phyloP scores from a whole-genome alignment of 2,797 vertebrate genomes.

The Benthosema pterotum region DNA sequence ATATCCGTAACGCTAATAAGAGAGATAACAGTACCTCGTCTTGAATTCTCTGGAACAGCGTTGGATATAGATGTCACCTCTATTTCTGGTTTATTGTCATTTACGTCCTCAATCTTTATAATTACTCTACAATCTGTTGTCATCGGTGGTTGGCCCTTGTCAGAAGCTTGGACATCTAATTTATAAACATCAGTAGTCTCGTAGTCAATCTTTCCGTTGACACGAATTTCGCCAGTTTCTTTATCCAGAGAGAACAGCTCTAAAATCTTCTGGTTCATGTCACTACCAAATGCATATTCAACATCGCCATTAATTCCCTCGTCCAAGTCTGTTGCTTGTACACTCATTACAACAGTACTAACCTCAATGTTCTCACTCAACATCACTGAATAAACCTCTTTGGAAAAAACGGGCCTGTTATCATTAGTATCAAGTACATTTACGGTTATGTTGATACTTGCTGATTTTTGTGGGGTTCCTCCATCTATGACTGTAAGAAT shows the following conservation, averaged over 20 bases:
- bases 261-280: conserved; percentile 31
- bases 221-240: conserved; percentile 61
- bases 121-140: conserved; percentile 65
- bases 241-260: conserved; percentile 59
- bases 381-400: conserved; percentile 60
- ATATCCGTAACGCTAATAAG: conserved; percentile 63
- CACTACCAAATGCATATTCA: conserved; percentile 50
- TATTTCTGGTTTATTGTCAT: conserved; percentile 74
- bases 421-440: conserved; percentile 79
- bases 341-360: conserved; percentile 44
- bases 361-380: conserved; percentile 59
- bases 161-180: conserved; percentile 66
- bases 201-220: conserved; percentile 64
- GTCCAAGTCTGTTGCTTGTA: conserved; percentile 68
- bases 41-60: conserved; percentile 52
- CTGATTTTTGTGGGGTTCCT: conserved; percentile 73
- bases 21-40: conserved; percentile 63
- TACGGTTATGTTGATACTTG: conserved; percentile 60
- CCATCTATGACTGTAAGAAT: conserved; percentile 74
- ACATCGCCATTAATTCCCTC: conserved; percentile 66
- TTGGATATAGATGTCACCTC: conserved; percentile 68
- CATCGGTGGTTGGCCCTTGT: conserved; percentile 68
- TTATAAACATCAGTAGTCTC: conserved; percentile 62
- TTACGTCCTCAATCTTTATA: conserved; percentile 71
- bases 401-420: conserved; percentile 77